Conservation (phyloP, 2,113 vertebrate species). For the Chrysochloris asiatica region DNA sequence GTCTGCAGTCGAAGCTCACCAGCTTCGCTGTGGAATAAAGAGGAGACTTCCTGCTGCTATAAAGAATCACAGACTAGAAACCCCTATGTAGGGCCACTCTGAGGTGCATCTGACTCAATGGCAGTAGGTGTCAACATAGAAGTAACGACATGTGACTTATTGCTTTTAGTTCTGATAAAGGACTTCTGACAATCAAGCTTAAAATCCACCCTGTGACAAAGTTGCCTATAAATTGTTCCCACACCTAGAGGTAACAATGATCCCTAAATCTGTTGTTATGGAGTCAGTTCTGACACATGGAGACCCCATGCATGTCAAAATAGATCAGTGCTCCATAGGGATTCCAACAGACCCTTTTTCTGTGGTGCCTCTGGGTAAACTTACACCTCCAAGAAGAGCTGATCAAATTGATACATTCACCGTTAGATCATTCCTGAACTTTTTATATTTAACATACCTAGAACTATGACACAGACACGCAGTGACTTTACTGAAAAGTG, state of each 20-base stretch:
- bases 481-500: slow-evolving; percentile 38
- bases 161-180: slow-evolving; percentile 78
- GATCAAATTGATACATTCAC: too few relatives aligned
- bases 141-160: slow-evolving; percentile 81
- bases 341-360: neutral
- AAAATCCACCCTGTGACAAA: slow-evolving; percentile 45
- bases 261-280: neutral
- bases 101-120: too few relatives aligned
- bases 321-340: neutral
- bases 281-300: neutral
- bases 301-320: neutral
- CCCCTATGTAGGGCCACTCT: too few relatives aligned
- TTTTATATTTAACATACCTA: neutral
- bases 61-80: too few relatives aligned
- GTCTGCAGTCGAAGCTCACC: too few relatives aligned
- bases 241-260: neutral
- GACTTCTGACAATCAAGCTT: slow-evolving; percentile 71
- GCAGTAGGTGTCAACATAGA: too few relatives aligned
- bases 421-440: neutral
- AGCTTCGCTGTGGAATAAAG: too few relatives aligned
- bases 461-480: neutral
- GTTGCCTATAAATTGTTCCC: neutral
- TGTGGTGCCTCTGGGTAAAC: neutral
- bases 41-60: too few relatives aligned
- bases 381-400: neutral